Base-by-base conservation (phyloP, 2,797 vertebrate genomes). In the Megalops cyprinoides region DNA sequence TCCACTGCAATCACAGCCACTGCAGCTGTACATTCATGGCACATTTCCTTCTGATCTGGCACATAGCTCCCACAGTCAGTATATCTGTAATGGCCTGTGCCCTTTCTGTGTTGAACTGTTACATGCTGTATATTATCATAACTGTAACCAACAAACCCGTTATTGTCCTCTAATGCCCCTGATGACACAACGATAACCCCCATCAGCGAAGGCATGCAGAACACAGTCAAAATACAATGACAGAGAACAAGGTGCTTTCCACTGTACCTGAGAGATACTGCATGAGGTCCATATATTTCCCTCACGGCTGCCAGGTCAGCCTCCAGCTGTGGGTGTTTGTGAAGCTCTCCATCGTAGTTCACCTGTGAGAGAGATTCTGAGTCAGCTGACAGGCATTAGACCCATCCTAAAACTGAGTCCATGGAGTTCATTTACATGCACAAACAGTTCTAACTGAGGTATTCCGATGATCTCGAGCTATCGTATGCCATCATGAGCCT, bases 261-360 rank as follows among this genome's bases (percentile, higher is more conserved):
- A 31, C 4, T 31, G 75, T 94, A 97, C 96, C 96, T 97, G 94
- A 97, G 96, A 95, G 96, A 97, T 88, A 97, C 96, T 89, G 96
- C 96, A 82, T 92, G 93, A 85, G 92, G 93, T 84, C 96, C 95
- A 81, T 96, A 96, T 86, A 96, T 89, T 87, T 97, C 96, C 91
- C 95, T 95, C 86, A 97, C 96, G 20, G 96, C 96, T 62, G 91
- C 94, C 86, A 97, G 87, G 89, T 97, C 96, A 69, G 96, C 95
- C 78, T 97, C 96, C 83, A 97, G 87, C 81, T 97, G 91, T 18
- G 95, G 95, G 80, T 97, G 96, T 82, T 97, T 97, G 86, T 96
- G 95, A 85, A 97, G 94, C 83, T 97, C 96, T 67, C 95, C 95
- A 67, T 96, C 96, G 73, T 95, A 97, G 88, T 92, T 96, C 88